These are phyloP conservation scores for Uria aalge DNA, from an alignment of 2,113 vertebrate species.

Conservation along the genomic window DNA sequence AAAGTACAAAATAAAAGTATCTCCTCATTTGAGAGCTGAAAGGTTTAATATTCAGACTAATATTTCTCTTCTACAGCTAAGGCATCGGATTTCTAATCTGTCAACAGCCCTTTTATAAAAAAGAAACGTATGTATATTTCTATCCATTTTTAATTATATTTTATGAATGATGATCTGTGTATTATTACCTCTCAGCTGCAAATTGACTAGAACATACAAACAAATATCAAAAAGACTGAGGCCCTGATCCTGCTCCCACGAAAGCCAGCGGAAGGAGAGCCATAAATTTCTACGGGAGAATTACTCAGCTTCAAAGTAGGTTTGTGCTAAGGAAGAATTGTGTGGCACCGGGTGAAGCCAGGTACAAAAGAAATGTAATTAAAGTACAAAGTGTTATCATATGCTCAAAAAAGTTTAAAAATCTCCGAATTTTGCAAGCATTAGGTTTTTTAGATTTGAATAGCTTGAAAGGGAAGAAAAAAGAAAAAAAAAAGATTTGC, in stretches of 20 bases:
- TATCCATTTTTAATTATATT: slow-evolving; percentile 2
- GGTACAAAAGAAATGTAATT: background rate
- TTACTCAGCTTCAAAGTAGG: background rate
- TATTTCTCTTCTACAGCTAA: slow-evolving; percentile 28
- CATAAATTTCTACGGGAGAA: background rate
- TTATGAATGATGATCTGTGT: slow-evolving; percentile 28
- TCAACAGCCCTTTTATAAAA: slow-evolving; percentile 7
- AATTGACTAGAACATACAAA: slow-evolving; percentile 7
- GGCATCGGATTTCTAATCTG: slow-evolving; percentile 1
- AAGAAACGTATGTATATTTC: slow-evolving; percentile 21
- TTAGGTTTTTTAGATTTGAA: slow-evolving; percentile 1
- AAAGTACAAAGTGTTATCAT: background rate
- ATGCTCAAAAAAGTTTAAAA: background rate
- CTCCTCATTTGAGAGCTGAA: slow-evolving; percentile 11
- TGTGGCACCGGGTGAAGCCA: slow-evolving; percentile 9
- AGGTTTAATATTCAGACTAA: slow-evolving; percentile 20
- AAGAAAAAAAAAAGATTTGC: background rate
- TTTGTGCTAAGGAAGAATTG: background rate
- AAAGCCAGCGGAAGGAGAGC: background rate
- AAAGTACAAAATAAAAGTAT: slow-evolving; percentile 18
- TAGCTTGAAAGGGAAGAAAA: background rate
- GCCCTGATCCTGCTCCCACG: background rate
- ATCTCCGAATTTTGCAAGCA: background rate
- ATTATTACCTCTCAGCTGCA: background rate
- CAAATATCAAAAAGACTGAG: background rate